A percentile compares a stretch with the other conserved stretches of the same genome.
These are phyloP conservation scores for Xerus inauris DNA, from an alignment of 2,113 vertebrate genomes.

Conservation along the genomic window DNA sequence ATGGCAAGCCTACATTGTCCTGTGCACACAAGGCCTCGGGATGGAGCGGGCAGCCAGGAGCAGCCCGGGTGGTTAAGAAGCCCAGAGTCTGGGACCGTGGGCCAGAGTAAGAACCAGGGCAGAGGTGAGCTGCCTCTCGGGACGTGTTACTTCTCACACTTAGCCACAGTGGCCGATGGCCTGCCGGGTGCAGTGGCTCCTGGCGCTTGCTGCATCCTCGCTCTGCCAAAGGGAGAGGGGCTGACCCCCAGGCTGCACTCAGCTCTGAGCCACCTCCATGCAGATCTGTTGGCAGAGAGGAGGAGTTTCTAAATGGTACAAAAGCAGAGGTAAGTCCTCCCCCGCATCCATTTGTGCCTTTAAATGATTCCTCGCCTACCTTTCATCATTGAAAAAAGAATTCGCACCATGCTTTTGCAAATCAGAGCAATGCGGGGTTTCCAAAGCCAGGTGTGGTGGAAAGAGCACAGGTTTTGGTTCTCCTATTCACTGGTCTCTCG, in stretches of 20 bases:
- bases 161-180: not conserved
- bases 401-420: not conserved
- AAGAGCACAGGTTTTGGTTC: not conserved
- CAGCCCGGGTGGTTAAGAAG: not conserved
- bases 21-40: not conserved
- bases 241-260: fast-evolving
- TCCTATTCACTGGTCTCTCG: not conserved
- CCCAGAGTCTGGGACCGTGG: no score
- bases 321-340: not conserved
- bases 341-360: not conserved
- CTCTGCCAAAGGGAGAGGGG: not conserved
- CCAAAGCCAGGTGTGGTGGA: not conserved
- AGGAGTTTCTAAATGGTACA: not conserved
- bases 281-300: not conserved
- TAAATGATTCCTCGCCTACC: not conserved
- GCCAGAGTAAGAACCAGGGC: not conserved
- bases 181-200: not conserved
- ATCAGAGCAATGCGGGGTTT: not conserved
- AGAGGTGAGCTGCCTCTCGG: not conserved
- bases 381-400: not conserved
- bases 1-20: not conserved
- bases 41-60: not conserved
- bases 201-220: not conserved
- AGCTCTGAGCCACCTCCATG: not conserved
- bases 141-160: not conserved